Base-by-base conservation (phyloP, 2,113 vertebrate genomes). In the Scomber japonicus region DNA sequence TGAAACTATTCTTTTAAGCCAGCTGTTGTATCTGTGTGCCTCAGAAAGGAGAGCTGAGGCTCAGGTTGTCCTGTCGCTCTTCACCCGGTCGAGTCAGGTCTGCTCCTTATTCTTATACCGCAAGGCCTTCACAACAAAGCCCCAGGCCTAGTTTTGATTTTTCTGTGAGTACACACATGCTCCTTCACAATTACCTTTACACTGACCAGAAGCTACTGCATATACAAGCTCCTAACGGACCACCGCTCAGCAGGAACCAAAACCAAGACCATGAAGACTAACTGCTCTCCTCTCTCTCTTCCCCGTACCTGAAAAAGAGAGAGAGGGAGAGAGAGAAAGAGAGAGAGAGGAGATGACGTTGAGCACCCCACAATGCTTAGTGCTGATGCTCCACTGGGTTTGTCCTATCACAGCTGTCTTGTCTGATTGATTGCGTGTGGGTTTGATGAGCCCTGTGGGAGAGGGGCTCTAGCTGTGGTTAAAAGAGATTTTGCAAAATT, bases 391-490 rank as follows among this genome's bases (percentile, higher is more conserved):
- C 83, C 80, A 63, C 85, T 85, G 80, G 75, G 76, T 91, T 81
- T 71, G 79, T 73, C 87, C 85, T 82, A 86, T 84, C 86, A 90
- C 85, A 88, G 86, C 90, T 90, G 82, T 85, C 67, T 40, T 44
- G 13, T 79, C 60, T 76, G 83, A 83, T 82, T 65, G 80, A 82
- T 64, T 59, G 50, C 2, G 10, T 45, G 45, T 80, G 24, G 76
- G 64, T 59, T 74, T 40, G 76, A 83, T 73, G 60, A 68, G 30
- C 21, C 46, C 80, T 40, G 57, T 46, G n/a, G 72, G 63, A 72
- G 56, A 59, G 10, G 13, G 19, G 9, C 54, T 45, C 67, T 45
- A 19, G 61, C 81, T 48, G 71, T 16, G 13, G 27, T 74, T 78
- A 54, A 62, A 82, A 62, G 9, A 0, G 9, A 17, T 71, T 19